Base-by-base conservation (phyloP, 2,888 invertebrate species). In the Sinhomidia bicolor region DNA sequence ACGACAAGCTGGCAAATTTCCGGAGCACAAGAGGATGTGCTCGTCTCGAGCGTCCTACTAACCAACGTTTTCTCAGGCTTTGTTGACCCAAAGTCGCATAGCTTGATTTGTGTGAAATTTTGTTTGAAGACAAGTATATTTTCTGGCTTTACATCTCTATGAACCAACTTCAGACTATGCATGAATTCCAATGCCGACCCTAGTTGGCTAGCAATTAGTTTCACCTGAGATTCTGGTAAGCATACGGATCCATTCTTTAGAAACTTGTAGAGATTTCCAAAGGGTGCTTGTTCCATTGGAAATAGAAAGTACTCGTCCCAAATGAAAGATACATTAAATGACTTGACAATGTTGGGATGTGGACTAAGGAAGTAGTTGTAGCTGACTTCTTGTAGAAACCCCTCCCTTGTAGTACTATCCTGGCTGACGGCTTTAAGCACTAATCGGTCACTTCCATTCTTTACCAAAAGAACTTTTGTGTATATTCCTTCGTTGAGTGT, bases 21-120 rank as follows among this genome's bases (percentile, higher is more conserved):
- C 0, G 95, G 95, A 1, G 95, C 95, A 90, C 95, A 93, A 91
- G 95, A 95, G 14, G 95, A 94, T 32, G 94, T 94, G 95, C 95
- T 95, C 5, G 95, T 95, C 91, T 95, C 95, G 79, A 94, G 93
- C 17, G 95, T 95, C 91, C 95, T 95, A 89, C 94, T 94, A 2
- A 95, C 95, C 36, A 95, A 93, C 1, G 94, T 93, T 0, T 95
- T 95, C 88, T 95, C 95, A 90, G 94, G 94, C 6, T 95, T 94
- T 0, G 96, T 96, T 92, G 96, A 98, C 0, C 98, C 98, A 92
- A 98, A 96, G 94, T 98, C 98, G 93, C 98, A 98, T n/a, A 98
- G 94, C 94, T 98, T 98, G 54, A 98, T 96, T 4, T 98, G 96
- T 0, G 97, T 97, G 95, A 95, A 93, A 96, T 96, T 90, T 54